phyloP scores from a whole-genome alignment of 1,140 invertebrate genomes.

The Agraylea sexmaculata region DNA sequence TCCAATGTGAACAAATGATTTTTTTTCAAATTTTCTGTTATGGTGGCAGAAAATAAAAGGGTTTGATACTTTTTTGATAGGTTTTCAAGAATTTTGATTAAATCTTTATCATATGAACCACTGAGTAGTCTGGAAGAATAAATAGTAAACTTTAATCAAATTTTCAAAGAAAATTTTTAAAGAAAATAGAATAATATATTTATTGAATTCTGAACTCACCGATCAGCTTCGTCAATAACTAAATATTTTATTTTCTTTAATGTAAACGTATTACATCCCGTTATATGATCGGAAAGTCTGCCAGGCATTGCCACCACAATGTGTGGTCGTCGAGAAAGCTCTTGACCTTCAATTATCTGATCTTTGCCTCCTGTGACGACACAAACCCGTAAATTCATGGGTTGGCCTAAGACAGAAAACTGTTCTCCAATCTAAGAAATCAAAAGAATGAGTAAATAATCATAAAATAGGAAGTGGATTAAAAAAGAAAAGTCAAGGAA shows the following conservation, averaged over 20 bases:
- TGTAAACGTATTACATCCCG: constrained; percentile 71
- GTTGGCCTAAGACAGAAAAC: constrained; percentile 78
- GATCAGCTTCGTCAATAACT: constrained; percentile 88
- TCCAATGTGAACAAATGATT: constrained; percentile 32
- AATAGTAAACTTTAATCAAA: background rate
- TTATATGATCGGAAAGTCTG: constrained; percentile 75
- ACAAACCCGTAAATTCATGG: constrained; percentile 68
- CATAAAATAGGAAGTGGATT: too few species aligned
- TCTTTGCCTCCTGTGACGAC: constrained; percentile 89
- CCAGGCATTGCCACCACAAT: constrained; percentile 92
- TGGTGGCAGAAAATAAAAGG: constrained; percentile 91
- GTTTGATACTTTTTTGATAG: constrained; percentile 75
- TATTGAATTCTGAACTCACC: constrained; percentile 26
- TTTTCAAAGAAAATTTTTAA: constrained; percentile 1
- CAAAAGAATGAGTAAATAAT: constrained; percentile 7
- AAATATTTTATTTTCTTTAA: constrained; percentile 73
- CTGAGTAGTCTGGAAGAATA: constrained; percentile 47
- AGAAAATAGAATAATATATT: background rate
- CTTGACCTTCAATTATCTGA: constrained; percentile 79
- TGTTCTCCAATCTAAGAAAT: constrained; percentile 81
- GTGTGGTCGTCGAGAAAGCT: constrained; percentile 79
- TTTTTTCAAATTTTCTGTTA: constrained; percentile 62
- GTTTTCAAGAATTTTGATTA: constrained; percentile 70
- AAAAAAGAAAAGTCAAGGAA: too few species aligned
- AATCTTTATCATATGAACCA: constrained; percentile 67